Base-by-base conservation (phyloP, 2,888 invertebrate species). In the Ophion obscuratus region DNA sequence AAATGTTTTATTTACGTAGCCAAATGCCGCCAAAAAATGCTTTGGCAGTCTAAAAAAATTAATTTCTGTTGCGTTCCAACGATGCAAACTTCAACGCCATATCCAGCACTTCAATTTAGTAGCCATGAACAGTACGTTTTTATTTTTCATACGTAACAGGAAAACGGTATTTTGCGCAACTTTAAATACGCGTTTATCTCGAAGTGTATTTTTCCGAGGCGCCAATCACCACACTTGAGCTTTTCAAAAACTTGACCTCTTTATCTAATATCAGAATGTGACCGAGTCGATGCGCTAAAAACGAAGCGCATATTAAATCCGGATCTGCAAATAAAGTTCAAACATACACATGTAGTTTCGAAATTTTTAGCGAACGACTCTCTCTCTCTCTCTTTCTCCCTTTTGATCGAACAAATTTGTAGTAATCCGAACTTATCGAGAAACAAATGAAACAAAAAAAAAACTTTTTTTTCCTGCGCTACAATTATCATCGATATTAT, bases 221-320 rank as follows among this genome's bases (percentile, higher is more conserved):
- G 20, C 11, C 53, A 36, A 20, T 53, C 61, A 24, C 5, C 17
- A 9, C 44, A 64, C 64, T 31, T 14, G 24, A 53, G 53, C n/a
- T 64, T 64, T 47, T 76, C 36, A n/a, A 67, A 76, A 47, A 27
- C 6, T 57, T 66, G 76, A 67, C 76, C 76, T 67, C 36, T 53
- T 76, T 76, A 66, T 67, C 66, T 67, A 76, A 53, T 66, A 66
- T 66, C 36, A 66, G 31, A 47, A 20, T 44, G 66, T 57, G 31
- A 66, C 2, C 47, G 27, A 9, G 62, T 20, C 20, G 66, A 31
- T 57, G 20, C 53, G 53, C 36, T 27, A n/a, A 74, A 75, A 61
- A 24, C 11, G 5, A 61, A 36, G 36, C 44, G 44, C 61, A 61
- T 31, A 31, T 40, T n/a, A 57, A 36, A 53, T 53, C 20, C n/a